Base-by-base conservation (phyloP, 2,113 vertebrate species). In the Motacilla alba region DNA sequence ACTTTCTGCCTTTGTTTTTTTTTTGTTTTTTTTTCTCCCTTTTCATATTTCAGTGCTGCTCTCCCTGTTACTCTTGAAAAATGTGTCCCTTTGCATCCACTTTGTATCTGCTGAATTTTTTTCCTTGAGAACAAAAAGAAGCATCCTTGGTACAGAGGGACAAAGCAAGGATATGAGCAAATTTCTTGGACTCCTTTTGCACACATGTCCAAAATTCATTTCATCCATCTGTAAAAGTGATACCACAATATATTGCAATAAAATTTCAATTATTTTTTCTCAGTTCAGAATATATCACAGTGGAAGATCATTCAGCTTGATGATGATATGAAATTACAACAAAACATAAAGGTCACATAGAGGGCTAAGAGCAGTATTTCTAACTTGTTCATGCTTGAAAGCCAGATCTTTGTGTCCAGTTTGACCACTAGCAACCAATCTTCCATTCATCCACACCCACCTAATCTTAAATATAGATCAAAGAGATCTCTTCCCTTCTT, bases 21-120 rank as follows among this genome's bases (percentile, higher is more conserved):
- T 5, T 24, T 4, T 7, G 8, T 8, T 2, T 4, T 8, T 2
- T 4, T 52, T 76, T 31, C 8, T 35, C n/a, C 15, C 1, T 81
- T 79, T 76, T 80, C 23, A 35, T 53, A 44, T 13, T 49, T 79
- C 35, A 75, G 17, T n/a, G 43, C 20, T 43, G 23, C 6, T 73
- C n/a, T 83, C 11, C 23, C 8, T 79, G 27, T 62, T 62, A 44
- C 8, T 47, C 46, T 66, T 87, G 14, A 60, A 89, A 89, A 85
- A 69, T 53, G 4, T 39, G 13, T 1, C 13, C 4, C 10, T 72
- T 73, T 41, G 1, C 84, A 44, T 41, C 7, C 6, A 47, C 31
- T 66, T 60, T 37, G 70, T 39, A 49, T 53, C 31, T 68, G 27
- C 49, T 44, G 22, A 72, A 28, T 79, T 64, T 30, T 41, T 49